A percentile compares a stretch with the other conserved stretches of the same genome.
Conservation (phyloP, 1,140 invertebrate genomes). For the Panagrolaimus sp. region DNA sequence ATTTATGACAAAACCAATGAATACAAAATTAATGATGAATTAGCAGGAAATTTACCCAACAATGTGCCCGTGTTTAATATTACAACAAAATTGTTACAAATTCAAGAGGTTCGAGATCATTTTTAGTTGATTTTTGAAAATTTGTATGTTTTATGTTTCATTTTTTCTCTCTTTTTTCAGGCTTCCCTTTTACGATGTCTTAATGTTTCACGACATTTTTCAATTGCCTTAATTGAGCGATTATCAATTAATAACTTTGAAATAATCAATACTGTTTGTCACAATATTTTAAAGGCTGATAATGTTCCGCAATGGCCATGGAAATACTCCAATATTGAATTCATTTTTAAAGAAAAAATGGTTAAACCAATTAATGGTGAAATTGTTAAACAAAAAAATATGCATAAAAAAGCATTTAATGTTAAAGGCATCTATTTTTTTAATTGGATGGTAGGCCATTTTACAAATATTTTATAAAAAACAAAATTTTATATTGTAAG, state of each 20-base stretch:
- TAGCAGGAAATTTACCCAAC: not conserved
- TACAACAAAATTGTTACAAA: not conserved
- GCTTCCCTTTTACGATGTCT: not conserved
- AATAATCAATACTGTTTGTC: conserved; percentile 9
- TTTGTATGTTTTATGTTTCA: not conserved
- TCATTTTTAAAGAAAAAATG: not conserved
- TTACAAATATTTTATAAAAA: not conserved
- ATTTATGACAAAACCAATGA: conserved; percentile 3
- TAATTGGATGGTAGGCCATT: conserved; percentile 8
- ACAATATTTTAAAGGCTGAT: not conserved
- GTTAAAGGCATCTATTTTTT: not conserved
- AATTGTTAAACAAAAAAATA: not conserved
- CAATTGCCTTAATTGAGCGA: not conserved
- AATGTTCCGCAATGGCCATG: not conserved
- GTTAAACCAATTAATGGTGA: conserved; percentile 1
- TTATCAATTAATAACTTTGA: not conserved
- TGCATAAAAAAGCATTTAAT: not conserved
- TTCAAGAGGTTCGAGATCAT: not conserved
- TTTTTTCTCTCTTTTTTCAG: conserved; percentile 4
- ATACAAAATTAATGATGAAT: not conserved
- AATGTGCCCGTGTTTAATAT: not conserved
- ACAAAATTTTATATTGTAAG: too few species aligned
- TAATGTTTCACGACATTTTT: not conserved
- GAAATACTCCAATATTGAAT: not conserved
- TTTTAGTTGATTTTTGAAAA: not conserved